Evolutionary conservation across 2,888 invertebrate genomes (phyloP), one percentile per base, ranked within the genome.

Genomic region (Petrolisthes cinctipes): DNA sequence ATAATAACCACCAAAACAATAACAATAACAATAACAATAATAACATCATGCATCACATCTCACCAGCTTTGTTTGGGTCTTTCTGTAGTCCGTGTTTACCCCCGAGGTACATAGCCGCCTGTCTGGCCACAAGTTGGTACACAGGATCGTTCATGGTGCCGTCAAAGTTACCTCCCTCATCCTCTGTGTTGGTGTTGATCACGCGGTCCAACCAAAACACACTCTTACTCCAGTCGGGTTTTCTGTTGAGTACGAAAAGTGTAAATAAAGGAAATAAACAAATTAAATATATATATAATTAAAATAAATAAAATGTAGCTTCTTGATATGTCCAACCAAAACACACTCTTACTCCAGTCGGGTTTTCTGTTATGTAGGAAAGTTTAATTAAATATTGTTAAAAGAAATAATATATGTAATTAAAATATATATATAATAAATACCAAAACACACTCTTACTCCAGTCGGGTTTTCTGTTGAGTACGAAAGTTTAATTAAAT

Each of bases 61-160:
- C n/a, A n/a, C n/a, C n/a, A n/a, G n/a, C n/a, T n/a, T n/a, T n/a
- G n/a, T n/a, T n/a, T n/a, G n/a, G n/a, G n/a, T n/a, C n/a, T n/a
- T n/a, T n/a, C n/a, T n/a, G 92, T 78, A 94, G 92, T 2, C 92
- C 93, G 91, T 92, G 92, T 4, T 93, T 94, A 4, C 94, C 94
- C 51, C 92, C 89, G 73, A 91, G 91, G 89, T 93, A 93, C 92
- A 94, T 92, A 85, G 93, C 93, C 0, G 94, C 94, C 92, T 93
- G 92, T 85, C 93, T 92, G 54, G 94, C 93, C 90, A 93, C 91
- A 20, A 94, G 92, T 88, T 92, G 91, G 91, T 94, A 93, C 11
- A 91, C 90, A 7, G 94, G 94, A 91, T 93, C 93, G 89, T 93
- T 92, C 92, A 93, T 91, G 71, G 91, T 91, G 7, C 91, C 91